A percentile compares a stretch with the other conserved stretches of the same genome.
Evolutionary conservation across 2,888 invertebrate species (phyloP).

Genomic region (Noctua pronuba): DNA sequence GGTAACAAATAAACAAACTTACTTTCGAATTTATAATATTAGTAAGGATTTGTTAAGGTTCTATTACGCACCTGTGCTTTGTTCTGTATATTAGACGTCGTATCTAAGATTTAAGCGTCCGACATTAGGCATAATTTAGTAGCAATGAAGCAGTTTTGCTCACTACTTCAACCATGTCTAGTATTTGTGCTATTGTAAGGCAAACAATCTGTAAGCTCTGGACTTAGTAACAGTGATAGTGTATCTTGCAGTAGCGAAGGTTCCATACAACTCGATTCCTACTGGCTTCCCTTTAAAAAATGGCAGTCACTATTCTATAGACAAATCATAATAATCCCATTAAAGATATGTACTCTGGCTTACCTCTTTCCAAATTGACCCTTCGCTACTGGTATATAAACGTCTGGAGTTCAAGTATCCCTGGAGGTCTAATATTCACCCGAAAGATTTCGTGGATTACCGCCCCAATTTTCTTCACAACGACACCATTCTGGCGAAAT

Average conservation of each 20-base stretch:
- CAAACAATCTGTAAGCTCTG: neutral
- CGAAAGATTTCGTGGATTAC: constrained; percentile 13
- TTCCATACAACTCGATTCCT: too few species aligned
- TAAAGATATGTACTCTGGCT: too few species aligned
- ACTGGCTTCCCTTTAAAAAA: too few species aligned
- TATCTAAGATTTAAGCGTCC: too few species aligned
- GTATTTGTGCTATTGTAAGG: neutral
- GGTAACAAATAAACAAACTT: too few species aligned
- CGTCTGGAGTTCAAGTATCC: neutral
- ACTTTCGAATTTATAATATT: too few species aligned
- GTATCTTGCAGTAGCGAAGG: too few species aligned
- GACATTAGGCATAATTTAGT: neutral
- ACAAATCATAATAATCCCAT: too few species aligned
- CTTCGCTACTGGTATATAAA: too few species aligned
- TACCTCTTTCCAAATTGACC: too few species aligned
- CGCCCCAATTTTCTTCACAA: constrained; percentile 19
- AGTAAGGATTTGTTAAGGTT: neutral
- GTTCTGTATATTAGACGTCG: neutral
- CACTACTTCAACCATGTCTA: neutral
- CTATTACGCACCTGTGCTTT: constrained; percentile 20
- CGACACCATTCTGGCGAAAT: neutral
- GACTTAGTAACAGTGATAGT: neutral
- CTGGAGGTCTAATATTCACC: neutral
- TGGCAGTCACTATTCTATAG: too few species aligned
- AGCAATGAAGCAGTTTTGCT: neutral